phyloP scores from a whole-genome alignment of 2,888 invertebrate genomes.

The Drosophila phalerata region DNA sequence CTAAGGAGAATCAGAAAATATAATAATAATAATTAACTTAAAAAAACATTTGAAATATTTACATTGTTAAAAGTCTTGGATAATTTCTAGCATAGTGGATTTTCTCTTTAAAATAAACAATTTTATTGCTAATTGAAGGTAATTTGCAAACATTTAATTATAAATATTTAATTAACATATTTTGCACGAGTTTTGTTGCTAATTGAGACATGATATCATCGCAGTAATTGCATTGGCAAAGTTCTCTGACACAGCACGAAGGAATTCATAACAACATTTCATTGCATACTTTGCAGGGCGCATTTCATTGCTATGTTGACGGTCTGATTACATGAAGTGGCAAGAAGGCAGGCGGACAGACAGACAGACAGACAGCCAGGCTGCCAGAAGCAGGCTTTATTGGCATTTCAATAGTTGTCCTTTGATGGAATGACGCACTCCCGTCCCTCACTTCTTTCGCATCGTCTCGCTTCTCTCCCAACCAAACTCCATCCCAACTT shows the following conservation, averaged over 20 bases:
- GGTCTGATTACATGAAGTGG: slow-evolving; percentile 37
- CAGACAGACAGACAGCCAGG: slow-evolving; percentile 16
- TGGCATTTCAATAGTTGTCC: slow-evolving; percentile 78
- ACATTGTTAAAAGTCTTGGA: neutral
- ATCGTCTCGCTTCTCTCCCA: neutral
- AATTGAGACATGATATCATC: slow-evolving; percentile 5
- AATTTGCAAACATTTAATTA: slow-evolving; percentile 1
- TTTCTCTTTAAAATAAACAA: neutral
- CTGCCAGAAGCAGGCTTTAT: slow-evolving; percentile 66
- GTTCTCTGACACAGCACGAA: slow-evolving; percentile 16
- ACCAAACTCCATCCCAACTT: slow-evolving; percentile 34
- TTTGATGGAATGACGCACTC: slow-evolving; percentile 55
- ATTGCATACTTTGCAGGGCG: slow-evolving; percentile 60
- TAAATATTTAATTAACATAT: neutral
- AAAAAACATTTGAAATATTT: too few relatives aligned
- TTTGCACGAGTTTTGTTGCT: slow-evolving; percentile 8
- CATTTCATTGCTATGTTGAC: slow-evolving; percentile 49
- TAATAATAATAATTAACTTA: too few relatives aligned
- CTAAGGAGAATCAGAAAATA: too few relatives aligned
- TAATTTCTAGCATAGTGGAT: neutral
- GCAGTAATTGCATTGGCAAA: slow-evolving; percentile 15
- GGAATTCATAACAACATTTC: slow-evolving; percentile 33
- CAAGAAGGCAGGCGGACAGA: slow-evolving; percentile 9
- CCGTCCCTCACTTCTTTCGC: too few relatives aligned
- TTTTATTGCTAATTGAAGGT: neutral